Evolutionary conservation across 2,888 invertebrate species (phyloP).

Genomic region (Synanthedon myopaeformis): DNA sequence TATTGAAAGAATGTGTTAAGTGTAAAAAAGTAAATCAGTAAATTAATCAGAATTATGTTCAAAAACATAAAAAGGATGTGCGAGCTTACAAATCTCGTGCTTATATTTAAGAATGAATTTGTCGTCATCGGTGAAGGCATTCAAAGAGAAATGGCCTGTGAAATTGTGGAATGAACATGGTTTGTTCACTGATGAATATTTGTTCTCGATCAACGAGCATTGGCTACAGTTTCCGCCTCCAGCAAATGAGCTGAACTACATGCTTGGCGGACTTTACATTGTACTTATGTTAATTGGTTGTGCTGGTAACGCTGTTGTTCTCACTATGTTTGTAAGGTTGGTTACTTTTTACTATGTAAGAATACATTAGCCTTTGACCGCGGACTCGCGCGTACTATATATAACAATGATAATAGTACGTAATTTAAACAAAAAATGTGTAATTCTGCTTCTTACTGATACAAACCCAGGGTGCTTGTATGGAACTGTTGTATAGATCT

Average conservation of each 20-base stretch:
- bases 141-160: slow-evolving; percentile 50
- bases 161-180: slow-evolving; percentile 64
- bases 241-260: slow-evolving; percentile 63
- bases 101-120: not conserved
- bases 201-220: slow-evolving; percentile 73
- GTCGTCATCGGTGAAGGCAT: slow-evolving; percentile 22
- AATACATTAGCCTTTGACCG: no score
- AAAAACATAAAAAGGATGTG: no score
- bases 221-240: slow-evolving; percentile 80
- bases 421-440: no score
- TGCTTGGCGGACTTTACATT: slow-evolving; percentile 72
- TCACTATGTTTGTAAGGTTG: slow-evolving; percentile 79
- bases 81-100: no score
- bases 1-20: no score
- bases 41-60: no score
- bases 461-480: no score
- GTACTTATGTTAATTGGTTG: slow-evolving; percentile 74
- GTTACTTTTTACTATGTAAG: slow-evolving; percentile 15
- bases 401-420: no score
- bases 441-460: no score
- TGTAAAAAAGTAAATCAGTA: no score
- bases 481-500: no score
- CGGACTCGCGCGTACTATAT: no score
- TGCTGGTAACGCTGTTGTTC: slow-evolving; percentile 77
- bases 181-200: slow-evolving; percentile 67